phyloP scores from a whole-genome alignment of 2,888 invertebrate species.

The Gnatocerus cornutus region DNA sequence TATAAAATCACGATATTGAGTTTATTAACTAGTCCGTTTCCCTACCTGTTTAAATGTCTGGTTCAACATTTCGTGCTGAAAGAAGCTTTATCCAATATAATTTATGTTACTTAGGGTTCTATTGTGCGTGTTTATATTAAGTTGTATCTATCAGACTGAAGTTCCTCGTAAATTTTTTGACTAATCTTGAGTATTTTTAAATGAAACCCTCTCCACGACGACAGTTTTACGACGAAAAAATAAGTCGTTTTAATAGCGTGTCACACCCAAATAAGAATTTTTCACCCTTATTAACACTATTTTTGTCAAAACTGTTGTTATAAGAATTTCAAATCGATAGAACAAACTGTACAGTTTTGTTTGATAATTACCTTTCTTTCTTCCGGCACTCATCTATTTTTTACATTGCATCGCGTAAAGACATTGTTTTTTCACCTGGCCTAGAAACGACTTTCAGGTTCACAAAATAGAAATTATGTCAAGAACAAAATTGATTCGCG shows the following conservation, averaged over 20 bases:
- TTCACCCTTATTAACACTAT: constrained; percentile 15
- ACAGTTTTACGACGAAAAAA: background rate
- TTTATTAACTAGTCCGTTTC: background rate
- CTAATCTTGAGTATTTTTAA: constrained; percentile 23
- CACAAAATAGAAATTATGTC: constrained; percentile 3
- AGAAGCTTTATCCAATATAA: constrained; percentile 23
- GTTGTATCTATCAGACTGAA: constrained; percentile 22
- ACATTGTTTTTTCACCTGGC: constrained; percentile 3
- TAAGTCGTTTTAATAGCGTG: constrained; percentile 13
- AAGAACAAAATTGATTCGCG: constrained; percentile 1
- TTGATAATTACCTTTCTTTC: constrained; percentile 5
- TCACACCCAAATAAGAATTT: constrained; percentile 16
- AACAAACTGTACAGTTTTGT: constrained; percentile 5
- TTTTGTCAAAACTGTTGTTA: constrained; percentile 11
- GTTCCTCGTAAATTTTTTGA: constrained; percentile 19
- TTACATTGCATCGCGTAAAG: background rate
- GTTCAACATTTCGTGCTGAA: constrained; percentile 13
- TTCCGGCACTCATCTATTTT: constrained; percentile 6
- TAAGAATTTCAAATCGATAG: constrained; percentile 17
- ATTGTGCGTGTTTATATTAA: constrained; percentile 30
- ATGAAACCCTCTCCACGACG: background rate
- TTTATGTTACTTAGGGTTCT: constrained; percentile 28
- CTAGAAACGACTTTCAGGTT: constrained; percentile 15
- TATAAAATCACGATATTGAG: background rate
- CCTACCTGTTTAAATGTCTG: constrained; percentile 3